Base-by-base conservation (phyloP, 2,888 invertebrate genomes). In the Candidula unifasciata region DNA sequence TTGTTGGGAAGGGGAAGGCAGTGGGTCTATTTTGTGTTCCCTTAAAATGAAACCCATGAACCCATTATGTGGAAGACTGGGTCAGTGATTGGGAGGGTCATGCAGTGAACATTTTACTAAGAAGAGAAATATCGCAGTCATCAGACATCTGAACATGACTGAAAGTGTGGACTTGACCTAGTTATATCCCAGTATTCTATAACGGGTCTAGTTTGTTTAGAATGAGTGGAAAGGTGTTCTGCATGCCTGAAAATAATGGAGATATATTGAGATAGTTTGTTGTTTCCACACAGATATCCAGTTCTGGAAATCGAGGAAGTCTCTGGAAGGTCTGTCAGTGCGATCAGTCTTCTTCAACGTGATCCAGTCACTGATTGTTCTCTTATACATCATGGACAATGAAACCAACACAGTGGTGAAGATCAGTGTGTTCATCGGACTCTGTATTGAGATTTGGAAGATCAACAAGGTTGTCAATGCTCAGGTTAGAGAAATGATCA, bases 401-500 rank as follows among this genome's bases (percentile, higher is more conserved):
- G 99, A 99, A 93, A 98, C 99, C 3, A 99, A 99, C 94, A 97
- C 97, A 73, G 96, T 99, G 93, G 97, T 99, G 79, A 96, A 97
- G 90, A 96, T 99, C 90, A 98, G 98, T 88, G 98, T 99, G 92
- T 97, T 97, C 91, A 96, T 99, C 86, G 98, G 99, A 1, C 95
- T 99, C 44, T 95, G 97, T 84, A 99, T 99, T 92, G 99, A 99
- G 94, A 95, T 99, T 87, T 99, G 99, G 99, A 99, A 99, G 94
- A 99, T 99, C 84, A 97, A 98, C 93, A 99, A 99, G 95, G 95
- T 95, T 85, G 90, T 95, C 71, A 94, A 95, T 90, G 91, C 95
- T 82, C 91, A 93, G 92, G 94, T 94, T 86, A 64, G 74, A 54
- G 33, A 27, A 54, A 30, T 68, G n/a, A 68, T 6, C 68, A 68